phyloP scores from a whole-genome alignment of 1,140 invertebrate species.

The Drosophila jambulina region DNA sequence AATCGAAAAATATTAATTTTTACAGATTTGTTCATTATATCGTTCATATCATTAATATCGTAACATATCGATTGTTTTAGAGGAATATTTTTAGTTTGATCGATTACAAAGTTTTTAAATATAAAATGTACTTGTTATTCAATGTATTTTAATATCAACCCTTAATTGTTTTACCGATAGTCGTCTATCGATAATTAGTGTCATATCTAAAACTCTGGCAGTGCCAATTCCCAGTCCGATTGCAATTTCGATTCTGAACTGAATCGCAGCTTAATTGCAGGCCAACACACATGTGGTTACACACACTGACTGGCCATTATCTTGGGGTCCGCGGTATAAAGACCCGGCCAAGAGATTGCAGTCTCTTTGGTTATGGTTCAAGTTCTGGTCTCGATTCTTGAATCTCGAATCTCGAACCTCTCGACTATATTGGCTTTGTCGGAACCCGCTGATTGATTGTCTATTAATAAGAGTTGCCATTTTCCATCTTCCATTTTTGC shows the following conservation, averaged over 20 bases:
- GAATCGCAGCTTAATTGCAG: conserved; percentile 79
- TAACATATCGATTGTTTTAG: not conserved
- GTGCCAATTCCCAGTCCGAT: conserved; percentile 18
- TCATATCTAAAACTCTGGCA: not conserved
- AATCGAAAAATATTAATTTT: not conserved
- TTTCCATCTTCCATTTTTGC: conserved; percentile 14
- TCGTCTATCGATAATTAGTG: not conserved
- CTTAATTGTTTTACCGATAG: not conserved
- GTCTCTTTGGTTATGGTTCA: conserved; percentile 19
- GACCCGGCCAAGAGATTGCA: conserved; percentile 18
- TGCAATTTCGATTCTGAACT: conserved; percentile 44
- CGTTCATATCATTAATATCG: too few relatives aligned
- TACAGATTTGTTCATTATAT: too few relatives aligned
- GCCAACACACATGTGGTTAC: conserved; percentile 35
- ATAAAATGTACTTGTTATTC: too few relatives aligned
- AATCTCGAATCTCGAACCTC: not conserved
- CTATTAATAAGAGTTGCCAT: conserved; percentile 58
- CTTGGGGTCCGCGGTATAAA: conserved; percentile 18
- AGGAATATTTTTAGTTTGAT: not conserved
- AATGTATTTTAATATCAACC: not conserved
- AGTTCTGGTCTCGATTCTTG: conserved; percentile 1
- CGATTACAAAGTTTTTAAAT: too few relatives aligned
- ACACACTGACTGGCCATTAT: conserved; percentile 49
- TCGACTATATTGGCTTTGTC: conserved; percentile 41
- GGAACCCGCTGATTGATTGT: conserved; percentile 62